Evolutionary conservation across 23 tunicate genomes (phyloP).

Genomic region (Ciona savignyi): DNA sequence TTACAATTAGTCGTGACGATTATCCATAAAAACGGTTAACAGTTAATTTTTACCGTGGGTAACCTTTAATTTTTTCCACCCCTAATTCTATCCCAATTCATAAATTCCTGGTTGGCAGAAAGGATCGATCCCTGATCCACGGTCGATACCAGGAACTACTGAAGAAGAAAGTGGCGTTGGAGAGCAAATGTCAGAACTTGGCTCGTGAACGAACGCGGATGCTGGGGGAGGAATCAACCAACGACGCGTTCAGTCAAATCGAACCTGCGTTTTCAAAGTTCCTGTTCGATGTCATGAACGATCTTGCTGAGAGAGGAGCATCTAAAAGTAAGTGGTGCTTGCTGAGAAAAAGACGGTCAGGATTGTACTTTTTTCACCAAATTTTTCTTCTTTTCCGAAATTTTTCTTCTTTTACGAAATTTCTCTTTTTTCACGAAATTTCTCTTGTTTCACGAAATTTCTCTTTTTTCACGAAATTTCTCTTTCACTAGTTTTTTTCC

Average conservation of each 20-base stretch:
- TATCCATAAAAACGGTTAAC: no score
- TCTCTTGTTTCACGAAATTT: no score
- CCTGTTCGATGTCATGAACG: constrained; percentile 58
- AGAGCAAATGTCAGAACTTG: constrained; percentile 42
- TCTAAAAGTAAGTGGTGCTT: constrained; percentile 22
- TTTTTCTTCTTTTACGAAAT: no score
- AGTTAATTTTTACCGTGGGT: no score
- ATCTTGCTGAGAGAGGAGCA: constrained; percentile 44
- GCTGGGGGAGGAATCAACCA: constrained; percentile 3
- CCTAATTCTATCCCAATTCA: no score
- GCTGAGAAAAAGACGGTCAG: background rate
- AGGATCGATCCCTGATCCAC: constrained; percentile 58
- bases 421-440: no score
- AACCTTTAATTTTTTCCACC: no score
- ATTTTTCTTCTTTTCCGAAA: no score
- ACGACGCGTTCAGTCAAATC: constrained; percentile 16
- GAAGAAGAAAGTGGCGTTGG: constrained; percentile 53
- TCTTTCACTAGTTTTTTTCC: no score
- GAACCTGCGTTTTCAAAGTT: constrained; percentile 41
- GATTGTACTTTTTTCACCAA: no score
- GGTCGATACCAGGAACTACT: constrained; percentile 75
- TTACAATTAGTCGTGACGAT: no score
- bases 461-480: no score
- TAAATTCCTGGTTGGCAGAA: constrained; percentile 41
- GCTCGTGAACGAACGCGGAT: constrained; percentile 40